phyloP scores from a whole-genome alignment of 2,113 vertebrate species.

The Gobio gobio region DNA sequence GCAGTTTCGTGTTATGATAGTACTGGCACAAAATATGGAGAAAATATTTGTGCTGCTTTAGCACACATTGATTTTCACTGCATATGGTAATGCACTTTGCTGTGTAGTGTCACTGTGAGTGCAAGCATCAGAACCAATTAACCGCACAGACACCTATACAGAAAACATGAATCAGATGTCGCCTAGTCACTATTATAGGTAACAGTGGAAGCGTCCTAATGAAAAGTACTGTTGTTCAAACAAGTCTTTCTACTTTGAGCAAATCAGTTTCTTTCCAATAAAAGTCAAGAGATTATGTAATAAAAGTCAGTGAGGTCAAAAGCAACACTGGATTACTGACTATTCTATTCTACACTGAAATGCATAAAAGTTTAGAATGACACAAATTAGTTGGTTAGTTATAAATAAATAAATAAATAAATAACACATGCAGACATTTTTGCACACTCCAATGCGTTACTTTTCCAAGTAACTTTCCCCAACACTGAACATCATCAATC shows the following conservation, averaged over 20 bases:
- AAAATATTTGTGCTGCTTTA: conserved; percentile 11
- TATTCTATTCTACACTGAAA: no score
- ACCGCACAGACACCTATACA: background rate
- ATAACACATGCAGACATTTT: no score
- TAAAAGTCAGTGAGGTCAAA: background rate
- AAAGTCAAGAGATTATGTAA: background rate
- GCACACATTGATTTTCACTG: conserved; percentile 11
- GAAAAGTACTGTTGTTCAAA: background rate
- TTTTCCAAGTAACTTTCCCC: no score
- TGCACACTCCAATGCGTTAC: no score
- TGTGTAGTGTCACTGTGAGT: background rate
- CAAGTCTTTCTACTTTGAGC: background rate
- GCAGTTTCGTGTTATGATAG: background rate
- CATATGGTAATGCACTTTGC: conserved; percentile 5
- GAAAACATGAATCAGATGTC: background rate
- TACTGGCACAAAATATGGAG: background rate
- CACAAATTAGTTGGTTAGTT: no score
- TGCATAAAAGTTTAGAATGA: no score
- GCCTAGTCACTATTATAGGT: background rate
- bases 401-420: no score
- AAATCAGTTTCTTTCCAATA: background rate
- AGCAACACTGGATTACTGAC: no score
- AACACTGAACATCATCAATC: background rate
- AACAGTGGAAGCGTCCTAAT: no score
- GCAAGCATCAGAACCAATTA: background rate